Base-by-base conservation (phyloP, 2,113 vertebrate genomes). In the Seriola dumerili region DNA sequence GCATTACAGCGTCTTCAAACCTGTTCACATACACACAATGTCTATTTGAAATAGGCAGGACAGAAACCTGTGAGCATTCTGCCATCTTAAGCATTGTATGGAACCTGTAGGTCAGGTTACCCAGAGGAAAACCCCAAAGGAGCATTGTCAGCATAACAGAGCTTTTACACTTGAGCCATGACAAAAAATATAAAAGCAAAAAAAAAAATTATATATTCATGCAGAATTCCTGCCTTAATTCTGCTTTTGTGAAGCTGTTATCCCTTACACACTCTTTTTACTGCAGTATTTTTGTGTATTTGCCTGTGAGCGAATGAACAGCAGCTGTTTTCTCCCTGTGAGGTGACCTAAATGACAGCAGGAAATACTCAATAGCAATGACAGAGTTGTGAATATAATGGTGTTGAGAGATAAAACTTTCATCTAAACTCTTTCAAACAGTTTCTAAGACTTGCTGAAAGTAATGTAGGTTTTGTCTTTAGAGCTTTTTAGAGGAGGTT, bases 71-170 rank as follows among this genome's bases (percentile, higher is more conserved):
- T 76, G 81, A 29, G 36, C 23, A 58, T 40, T 66, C 29, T 66
- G 32, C 34, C 29, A 61, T 55, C 72, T 61, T 14, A 16, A 17
- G 11, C 50, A 13, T 25, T 67, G 21, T 54, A 87, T 74, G 83
- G 21, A 82, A 78, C 67, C 63, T 55, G 81, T 40, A 81, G 65
- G 79, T 72, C 48, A 19, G 58, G 91, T 89, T 88, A 25, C 36
- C 66, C 52, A 40, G 7, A 76, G 75, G 58, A 40, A 63, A 71
- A 55, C 38, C 4, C 4, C 13, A 62, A 69, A 59, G 46, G 59
- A 78, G 21, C 83, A 58, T 52, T 19, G 40, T 70, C 61, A 73
- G 55, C 40, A 58, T 64, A 44, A 64, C 23, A 46, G 61, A 72
- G 44, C 4, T 13, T 62, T 69, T 40, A 2, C 4, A 19, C 32